A percentile compares a stretch with the other conserved stretches of the same genome.
Evolutionary conservation across 2,113 vertebrate species (phyloP).

Genomic region (Tragelaphus scriptus): DNA sequence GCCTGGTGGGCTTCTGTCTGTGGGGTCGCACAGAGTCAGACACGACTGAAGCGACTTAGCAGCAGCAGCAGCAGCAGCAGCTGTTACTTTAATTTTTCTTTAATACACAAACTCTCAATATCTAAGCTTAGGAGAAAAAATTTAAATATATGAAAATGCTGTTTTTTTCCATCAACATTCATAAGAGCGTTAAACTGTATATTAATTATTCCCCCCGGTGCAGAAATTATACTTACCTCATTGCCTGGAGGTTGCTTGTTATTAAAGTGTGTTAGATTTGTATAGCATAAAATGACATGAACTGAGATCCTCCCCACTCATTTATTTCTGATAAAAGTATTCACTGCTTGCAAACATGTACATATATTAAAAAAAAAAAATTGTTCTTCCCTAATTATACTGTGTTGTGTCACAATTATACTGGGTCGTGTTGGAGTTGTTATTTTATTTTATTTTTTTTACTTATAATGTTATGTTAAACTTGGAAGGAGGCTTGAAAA

Average conservation of each 20-base stretch:
- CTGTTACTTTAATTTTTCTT: conserved; percentile 42
- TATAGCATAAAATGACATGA: conserved; percentile 63
- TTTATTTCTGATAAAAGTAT: conserved; percentile 70
- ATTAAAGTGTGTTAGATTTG: conserved; percentile 68
- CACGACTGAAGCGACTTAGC: too few relatives aligned
- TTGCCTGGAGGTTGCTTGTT: conserved; percentile 68
- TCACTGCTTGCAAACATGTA: conserved; percentile 8
- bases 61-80: too few relatives aligned
- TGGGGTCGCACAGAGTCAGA: too few relatives aligned
- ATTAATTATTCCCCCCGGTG: conserved; percentile 54
- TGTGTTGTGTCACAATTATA: neutral
- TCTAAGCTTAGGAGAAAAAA: conserved; percentile 47
- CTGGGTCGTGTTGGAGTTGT: neutral
- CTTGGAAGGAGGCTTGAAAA: conserved; percentile 39
- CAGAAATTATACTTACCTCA: conserved; percentile 60
- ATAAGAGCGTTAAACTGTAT: conserved; percentile 63
- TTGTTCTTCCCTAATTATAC: conserved; percentile 24
- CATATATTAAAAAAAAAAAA: neutral
- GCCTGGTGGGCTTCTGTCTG: too few relatives aligned
- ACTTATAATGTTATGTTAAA: conserved; percentile 46
- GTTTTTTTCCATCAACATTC: conserved; percentile 49
- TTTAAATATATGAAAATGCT: conserved; percentile 57
- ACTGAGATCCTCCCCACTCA: conserved; percentile 22
- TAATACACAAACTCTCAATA: conserved; percentile 30
- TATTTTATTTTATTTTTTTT: neutral